Percentiles rank a stretch among this genome's conserved stretches.
phyloP scores from a whole-genome alignment of 1,140 invertebrate species.

The Delia radicum region DNA sequence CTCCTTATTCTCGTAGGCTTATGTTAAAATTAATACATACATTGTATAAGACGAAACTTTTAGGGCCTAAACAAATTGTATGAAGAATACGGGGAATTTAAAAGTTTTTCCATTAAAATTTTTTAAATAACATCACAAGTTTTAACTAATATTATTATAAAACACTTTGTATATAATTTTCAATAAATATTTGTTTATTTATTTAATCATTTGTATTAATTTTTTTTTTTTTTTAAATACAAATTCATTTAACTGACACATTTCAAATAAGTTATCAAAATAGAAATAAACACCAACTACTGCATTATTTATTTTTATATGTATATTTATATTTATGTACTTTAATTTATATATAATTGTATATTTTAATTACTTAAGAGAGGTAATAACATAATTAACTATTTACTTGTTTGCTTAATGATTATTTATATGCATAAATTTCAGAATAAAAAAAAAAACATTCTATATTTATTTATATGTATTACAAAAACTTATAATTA shows the following conservation, averaged over 20 bases:
- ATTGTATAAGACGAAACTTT: too few species aligned
- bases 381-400: constrained; percentile 18
- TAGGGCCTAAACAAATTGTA: too few species aligned
- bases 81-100: too few species aligned
- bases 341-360: neutral
- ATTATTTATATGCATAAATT: neutral
- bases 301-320: neutral
- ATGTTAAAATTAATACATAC: too few species aligned
- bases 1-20: too few species aligned
- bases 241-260: neutral
- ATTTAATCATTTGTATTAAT: neutral
- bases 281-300: neutral
- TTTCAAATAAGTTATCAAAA: constrained; percentile 10
- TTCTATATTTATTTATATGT: too few species aligned
- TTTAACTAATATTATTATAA: too few species aligned
- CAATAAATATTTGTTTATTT: neutral
- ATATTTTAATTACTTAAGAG: constrained; percentile 10
- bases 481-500: too few species aligned
- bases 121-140: too few species aligned
- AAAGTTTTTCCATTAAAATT: too few species aligned
- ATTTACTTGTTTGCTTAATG: neutral
- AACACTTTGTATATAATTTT: neutral
- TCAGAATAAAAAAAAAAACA: too few species aligned
- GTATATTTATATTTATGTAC: neutral
- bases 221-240: neutral